These are phyloP conservation scores for Neoseiulus cucumeris DNA, from an alignment of 1,140 invertebrate species.

Conservation along the genomic window DNA sequence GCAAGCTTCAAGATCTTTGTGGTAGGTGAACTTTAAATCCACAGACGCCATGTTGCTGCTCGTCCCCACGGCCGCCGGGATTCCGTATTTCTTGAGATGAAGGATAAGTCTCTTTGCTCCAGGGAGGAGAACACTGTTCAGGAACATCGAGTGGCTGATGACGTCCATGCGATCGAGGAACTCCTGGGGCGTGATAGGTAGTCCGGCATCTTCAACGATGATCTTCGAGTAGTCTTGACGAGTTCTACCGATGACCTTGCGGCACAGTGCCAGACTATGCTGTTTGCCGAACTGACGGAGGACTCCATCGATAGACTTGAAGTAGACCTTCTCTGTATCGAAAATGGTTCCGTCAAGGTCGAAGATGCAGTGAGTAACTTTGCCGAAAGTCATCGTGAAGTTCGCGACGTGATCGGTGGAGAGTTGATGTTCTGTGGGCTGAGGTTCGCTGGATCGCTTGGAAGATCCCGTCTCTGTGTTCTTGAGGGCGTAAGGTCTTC, in stretches of 20 bases:
- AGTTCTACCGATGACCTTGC: slow-evolving; percentile 47
- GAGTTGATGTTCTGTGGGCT: no score
- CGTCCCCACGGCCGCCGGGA: slow-evolving; percentile 71
- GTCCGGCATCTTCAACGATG: slow-evolving; percentile 40
- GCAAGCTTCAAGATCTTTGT: slow-evolving; percentile 44
- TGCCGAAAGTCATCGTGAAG: slow-evolving; percentile 31
- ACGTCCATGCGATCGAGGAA: slow-evolving; percentile 32
- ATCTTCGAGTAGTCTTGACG: slow-evolving; percentile 40
- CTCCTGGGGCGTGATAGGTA: slow-evolving; percentile 47
- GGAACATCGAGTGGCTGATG: background rate
- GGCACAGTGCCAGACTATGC: slow-evolving; percentile 55
- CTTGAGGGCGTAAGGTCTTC: no score
- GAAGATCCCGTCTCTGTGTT: no score
- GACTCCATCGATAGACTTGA: slow-evolving; percentile 42
- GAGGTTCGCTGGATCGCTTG: no score
- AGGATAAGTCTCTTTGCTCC: slow-evolving; percentile 57
- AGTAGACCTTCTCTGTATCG: slow-evolving; percentile 56
- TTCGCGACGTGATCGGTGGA: no score
- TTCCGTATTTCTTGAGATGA: slow-evolving; percentile 51
- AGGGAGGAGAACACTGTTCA: slow-evolving; percentile 24
- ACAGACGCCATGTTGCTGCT: slow-evolving; percentile 56
- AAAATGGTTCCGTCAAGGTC: slow-evolving; percentile 60
- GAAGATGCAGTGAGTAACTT: slow-evolving; percentile 59
- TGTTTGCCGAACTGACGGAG: slow-evolving; percentile 43
- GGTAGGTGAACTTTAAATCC: slow-evolving; percentile 49